Evolutionary conservation across 2,888 invertebrate genomes (phyloP), one percentile per base, ranked within the genome.

Genomic region (Amphiduros pacificus): DNA sequence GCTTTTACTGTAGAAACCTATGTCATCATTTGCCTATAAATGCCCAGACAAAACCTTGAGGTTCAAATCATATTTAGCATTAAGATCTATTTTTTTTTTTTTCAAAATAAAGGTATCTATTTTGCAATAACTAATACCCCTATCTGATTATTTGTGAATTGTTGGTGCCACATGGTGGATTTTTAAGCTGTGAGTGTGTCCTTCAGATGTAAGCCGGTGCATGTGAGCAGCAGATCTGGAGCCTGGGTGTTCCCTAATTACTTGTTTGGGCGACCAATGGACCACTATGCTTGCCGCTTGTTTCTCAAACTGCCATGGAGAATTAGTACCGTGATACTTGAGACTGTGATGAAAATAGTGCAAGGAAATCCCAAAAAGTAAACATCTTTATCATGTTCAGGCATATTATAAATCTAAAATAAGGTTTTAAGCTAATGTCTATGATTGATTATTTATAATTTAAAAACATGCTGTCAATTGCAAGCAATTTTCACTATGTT

Each of bases 231-330:
- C 1, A 61, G 79, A 48, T 79, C 78, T n/a, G 79, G 79, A n/a
- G 75, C 79, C 20, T 80, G 80, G 79, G 66, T 80, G n/a, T 66
- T 77, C 5, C 77, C 80, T 17, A 79, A 79, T 68, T 80, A 79
- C 61, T 59, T 79, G 11, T 74, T 77, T 58, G 79, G 78, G 9
- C 62, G 68, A 55, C 71, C 78, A 1, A 73, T 71, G 32, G 80
- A 80, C 60, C 66, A 76, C 31, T 79, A 79, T 55, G 76, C 78
- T 3, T 73, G 73, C 63, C 67, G 80, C 32, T 60, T 73, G 28
- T 76, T 78, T 65, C 71, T 78, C 55, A 36, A 57, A 59, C 67
- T 75, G 54, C 79, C 79, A 41, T 75, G 73, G 73, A 61, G 65
- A 60, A 54, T 76, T 20, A 73, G 63, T 27, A 74, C 71, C 44